phyloP scores from a whole-genome alignment of 2,888 invertebrate species.

The Gastracanthus pulcherrimus region DNA sequence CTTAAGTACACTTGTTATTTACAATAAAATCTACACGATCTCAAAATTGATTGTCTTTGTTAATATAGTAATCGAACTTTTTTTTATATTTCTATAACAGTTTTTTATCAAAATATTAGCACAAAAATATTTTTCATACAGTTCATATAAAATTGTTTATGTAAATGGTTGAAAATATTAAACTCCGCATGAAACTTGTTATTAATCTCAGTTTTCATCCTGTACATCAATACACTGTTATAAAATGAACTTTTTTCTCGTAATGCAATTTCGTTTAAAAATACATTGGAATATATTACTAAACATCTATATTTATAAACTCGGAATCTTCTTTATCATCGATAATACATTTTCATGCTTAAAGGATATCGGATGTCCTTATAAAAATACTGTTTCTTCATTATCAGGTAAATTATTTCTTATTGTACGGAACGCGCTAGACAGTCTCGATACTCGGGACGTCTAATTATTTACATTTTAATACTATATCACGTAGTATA shows the following conservation, averaged over 20 bases:
- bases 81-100: neutral
- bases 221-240: neutral
- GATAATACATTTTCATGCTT: constrained; percentile 22
- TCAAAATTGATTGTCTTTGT: neutral
- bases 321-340: constrained; percentile 15
- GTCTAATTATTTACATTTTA: constrained; percentile 53
- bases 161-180: constrained; percentile 3
- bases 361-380: constrained; percentile 35
- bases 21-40: constrained; percentile 53
- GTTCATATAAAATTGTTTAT: neutral
- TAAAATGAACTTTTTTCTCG: constrained; percentile 16
- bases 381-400: constrained; percentile 47
- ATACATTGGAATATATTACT: constrained; percentile 4
- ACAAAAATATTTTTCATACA: neutral
- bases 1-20: constrained; percentile 56
- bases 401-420: constrained; percentile 44
- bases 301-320: neutral
- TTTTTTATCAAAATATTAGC: constrained; percentile 4
- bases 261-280: constrained; percentile 18
- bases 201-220: constrained; percentile 22
- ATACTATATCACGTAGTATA: constrained; percentile 55
- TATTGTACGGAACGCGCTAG: constrained; percentile 31
- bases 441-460: constrained; percentile 23
- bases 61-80: neutral
- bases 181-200: constrained; percentile 5